These are phyloP conservation scores for Sciurus vulgaris DNA, from an alignment of 2,797 vertebrate genomes.

Conservation along the genomic window DNA sequence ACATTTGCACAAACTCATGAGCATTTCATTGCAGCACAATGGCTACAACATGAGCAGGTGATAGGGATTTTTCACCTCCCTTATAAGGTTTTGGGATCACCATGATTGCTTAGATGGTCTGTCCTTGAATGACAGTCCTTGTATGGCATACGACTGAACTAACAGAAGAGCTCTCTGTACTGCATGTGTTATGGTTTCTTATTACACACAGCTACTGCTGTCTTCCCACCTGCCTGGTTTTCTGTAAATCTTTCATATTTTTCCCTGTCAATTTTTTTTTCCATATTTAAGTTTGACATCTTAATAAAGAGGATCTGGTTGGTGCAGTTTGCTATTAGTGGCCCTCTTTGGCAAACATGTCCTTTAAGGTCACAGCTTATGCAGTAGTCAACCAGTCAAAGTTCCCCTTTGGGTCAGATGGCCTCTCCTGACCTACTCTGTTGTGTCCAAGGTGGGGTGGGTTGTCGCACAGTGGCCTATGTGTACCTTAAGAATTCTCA, in stretches of 20 bases:
- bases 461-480: background rate
- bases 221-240: background rate
- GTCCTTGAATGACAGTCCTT: background rate
- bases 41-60: background rate
- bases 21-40: no score
- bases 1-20: background rate
- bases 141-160: background rate
- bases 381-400: background rate
- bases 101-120: background rate
- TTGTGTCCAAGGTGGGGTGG: background rate
- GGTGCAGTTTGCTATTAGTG: background rate
- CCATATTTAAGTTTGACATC: background rate
- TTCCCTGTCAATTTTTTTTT: background rate
- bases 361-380: background rate
- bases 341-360: background rate
- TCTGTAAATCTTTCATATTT: background rate
- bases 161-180: background rate
- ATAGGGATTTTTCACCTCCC: background rate
- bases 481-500: background rate
- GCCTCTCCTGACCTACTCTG: background rate
- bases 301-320: background rate
- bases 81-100: background rate
- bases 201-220: background rate
- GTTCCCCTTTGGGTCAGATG: background rate
- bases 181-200: background rate